A percentile compares a stretch with the other conserved stretches of the same genome.
Conservation (phyloP, 2,797 vertebrate species). For the Xenentodon cancila region DNA sequence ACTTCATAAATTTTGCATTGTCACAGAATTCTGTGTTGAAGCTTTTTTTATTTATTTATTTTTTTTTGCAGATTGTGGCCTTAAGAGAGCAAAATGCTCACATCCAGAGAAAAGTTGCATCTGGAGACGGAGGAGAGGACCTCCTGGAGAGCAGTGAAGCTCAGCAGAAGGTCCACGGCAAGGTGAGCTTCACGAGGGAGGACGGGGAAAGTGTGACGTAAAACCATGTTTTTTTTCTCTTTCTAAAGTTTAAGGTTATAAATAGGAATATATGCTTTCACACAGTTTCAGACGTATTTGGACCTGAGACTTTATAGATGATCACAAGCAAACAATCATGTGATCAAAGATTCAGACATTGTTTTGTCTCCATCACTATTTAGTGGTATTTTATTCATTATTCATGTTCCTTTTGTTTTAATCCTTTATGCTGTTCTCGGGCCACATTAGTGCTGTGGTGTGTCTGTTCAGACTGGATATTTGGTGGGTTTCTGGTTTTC, state of each 20-base stretch:
- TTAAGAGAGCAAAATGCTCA: constrained; percentile 98
- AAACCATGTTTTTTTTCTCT: background rate
- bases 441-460: no score
- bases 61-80: constrained; percentile 89
- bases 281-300: background rate
- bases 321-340: no score
- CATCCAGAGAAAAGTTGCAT: constrained; percentile 95
- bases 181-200: constrained; percentile 78
- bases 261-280: background rate
- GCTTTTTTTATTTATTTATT: background rate
- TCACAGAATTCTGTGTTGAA: background rate
- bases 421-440: no score
- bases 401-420: no score
- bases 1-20: background rate
- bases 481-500: no score
- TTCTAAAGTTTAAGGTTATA: background rate
- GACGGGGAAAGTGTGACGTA: no score
- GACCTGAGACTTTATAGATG: no score
- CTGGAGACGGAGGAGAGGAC: constrained; percentile 91
- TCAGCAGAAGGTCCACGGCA: constrained; percentile 92
- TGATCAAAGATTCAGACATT: no score
- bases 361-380: no score
- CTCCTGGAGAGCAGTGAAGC: constrained; percentile 89
- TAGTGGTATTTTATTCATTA: no score
- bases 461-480: no score